phyloP scores from a whole-genome alignment of 1,140 invertebrate species.

The Ceratosolen fusciceps region DNA sequence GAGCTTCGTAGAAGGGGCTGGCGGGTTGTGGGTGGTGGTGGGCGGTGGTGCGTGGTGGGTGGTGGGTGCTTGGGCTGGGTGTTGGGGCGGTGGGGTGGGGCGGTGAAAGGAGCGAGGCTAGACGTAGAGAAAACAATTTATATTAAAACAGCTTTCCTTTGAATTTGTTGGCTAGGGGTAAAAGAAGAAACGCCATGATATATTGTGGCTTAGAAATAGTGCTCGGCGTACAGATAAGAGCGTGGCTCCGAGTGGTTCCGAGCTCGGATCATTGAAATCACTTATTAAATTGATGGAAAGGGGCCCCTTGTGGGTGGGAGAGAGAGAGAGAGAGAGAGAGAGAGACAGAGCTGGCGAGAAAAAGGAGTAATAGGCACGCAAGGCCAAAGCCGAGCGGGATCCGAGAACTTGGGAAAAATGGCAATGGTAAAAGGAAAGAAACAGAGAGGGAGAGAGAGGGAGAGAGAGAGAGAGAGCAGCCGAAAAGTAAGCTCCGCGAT shows the following conservation, averaged over 20 bases:
- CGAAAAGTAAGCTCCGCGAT: conserved; percentile 19
- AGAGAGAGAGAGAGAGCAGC: neutral
- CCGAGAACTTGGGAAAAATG: neutral
- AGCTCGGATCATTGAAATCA: conserved; percentile 46
- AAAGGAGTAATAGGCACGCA: conserved; percentile 1
- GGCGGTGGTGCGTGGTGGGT: no score
- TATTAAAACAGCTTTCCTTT: conserved; percentile 2
- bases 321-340: no score
- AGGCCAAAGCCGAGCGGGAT: conserved; percentile 46
- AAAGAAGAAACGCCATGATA: conserved; percentile 27
- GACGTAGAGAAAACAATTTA: neutral
- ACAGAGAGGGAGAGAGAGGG: neutral
- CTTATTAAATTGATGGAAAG: conserved; percentile 51
- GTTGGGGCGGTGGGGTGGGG: no score
- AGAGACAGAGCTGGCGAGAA: no score
- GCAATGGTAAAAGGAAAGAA: conserved; percentile 11
- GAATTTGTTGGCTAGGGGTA: conserved; percentile 39
- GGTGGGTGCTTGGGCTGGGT: no score
- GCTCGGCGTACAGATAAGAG: neutral
- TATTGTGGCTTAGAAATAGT: conserved; percentile 7
- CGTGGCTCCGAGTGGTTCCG: conserved; percentile 1
- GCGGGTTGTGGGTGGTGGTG: no score
- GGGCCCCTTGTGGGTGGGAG: conserved; percentile 20
- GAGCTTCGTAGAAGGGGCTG: no score
- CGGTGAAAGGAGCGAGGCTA: no score